Evolutionary conservation across 2,888 invertebrate species (phyloP), one percentile per base, ranked within the genome.

Genomic region (Trichopoda pennipes): DNA sequence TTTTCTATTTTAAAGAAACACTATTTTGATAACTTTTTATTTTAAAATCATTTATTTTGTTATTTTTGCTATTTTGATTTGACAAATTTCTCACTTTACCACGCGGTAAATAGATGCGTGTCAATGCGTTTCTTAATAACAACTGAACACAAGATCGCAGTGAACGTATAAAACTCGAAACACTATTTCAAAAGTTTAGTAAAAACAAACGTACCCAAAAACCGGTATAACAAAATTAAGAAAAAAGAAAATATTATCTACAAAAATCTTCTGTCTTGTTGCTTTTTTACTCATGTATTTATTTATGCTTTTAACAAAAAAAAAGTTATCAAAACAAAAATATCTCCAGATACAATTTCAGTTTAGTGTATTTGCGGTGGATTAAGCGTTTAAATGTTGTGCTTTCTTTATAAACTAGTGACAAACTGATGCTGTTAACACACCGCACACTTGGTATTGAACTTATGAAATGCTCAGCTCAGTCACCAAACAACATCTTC

Each of bases 401-500:
- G 82, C 68, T 72, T 79, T 75, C 82, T 76, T 80, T 23, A 23
- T 68, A 32, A 72, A 73, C 82, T 68, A 66, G 75, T 82, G 79
- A 79, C 82, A 80, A 79, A 82, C 79, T 82, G 82, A 82, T 82
- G 82, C 82, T 82, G 82, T 51, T 79, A 56, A 72, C 72, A 58
- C 35, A 19, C 51, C 55, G 21, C 70, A 66, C 63, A 66, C 38
- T 55, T 72, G 70, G 60, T 75, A 70, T 19, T 79, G 72, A 56
- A 68, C 68, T 63, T 63, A 56, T 63, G 51, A 51, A 79, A 61
- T 69, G 51, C 21, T 44, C 28, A 58, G 72, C n/a, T 42, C 32
- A 60, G 72, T 49, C 47, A 55, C 55, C 23, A 49, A 66, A 51
- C 66, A 7, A 61, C 23, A 38, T 35, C 19, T 49, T n/a, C 21